Percentiles rank a stretch among this genome's conserved stretches.
Evolutionary conservation across 2,888 invertebrate species (phyloP).

Genomic region (Parnassius mnemosyne): DNA sequence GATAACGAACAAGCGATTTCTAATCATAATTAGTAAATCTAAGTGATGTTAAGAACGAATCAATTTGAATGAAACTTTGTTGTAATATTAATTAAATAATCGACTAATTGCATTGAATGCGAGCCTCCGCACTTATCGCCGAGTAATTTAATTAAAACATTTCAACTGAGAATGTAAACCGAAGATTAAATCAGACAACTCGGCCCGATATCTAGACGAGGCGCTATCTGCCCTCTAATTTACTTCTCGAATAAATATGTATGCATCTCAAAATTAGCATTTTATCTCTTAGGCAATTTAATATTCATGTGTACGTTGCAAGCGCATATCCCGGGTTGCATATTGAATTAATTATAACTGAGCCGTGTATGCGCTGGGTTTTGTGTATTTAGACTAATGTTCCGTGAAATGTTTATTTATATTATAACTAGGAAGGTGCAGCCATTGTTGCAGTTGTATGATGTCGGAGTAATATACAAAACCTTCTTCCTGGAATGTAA

Average conservation of each 20-base stretch:
- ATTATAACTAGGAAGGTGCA: neutral
- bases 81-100: conserved; percentile 21
- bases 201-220: conserved; percentile 34
- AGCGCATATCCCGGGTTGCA: conserved; percentile 54
- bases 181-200: conserved; percentile 43
- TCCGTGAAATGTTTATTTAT: conserved; percentile 16
- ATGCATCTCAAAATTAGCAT: conserved; percentile 69
- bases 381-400: conserved; percentile 31
- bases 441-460: neutral
- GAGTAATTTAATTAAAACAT: conserved; percentile 27
- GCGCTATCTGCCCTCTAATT: conserved; percentile 57
- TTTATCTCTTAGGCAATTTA: conserved; percentile 73
- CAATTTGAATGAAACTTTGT: conserved; percentile 18
- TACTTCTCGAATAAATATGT: conserved; percentile 61
- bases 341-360: conserved; percentile 67
- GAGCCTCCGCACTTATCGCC: conserved; percentile 8
- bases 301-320: conserved; percentile 72
- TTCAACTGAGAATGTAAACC: conserved; percentile 30
- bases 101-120: neutral
- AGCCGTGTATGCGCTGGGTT: conserved; percentile 30
- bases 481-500: neutral
- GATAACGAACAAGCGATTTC: no score
- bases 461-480: neutral
- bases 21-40: conserved; percentile 25
- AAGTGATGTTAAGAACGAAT: conserved; percentile 28